phyloP scores from a whole-genome alignment of 2,113 vertebrate genomes.

The Apteryx owenii region DNA sequence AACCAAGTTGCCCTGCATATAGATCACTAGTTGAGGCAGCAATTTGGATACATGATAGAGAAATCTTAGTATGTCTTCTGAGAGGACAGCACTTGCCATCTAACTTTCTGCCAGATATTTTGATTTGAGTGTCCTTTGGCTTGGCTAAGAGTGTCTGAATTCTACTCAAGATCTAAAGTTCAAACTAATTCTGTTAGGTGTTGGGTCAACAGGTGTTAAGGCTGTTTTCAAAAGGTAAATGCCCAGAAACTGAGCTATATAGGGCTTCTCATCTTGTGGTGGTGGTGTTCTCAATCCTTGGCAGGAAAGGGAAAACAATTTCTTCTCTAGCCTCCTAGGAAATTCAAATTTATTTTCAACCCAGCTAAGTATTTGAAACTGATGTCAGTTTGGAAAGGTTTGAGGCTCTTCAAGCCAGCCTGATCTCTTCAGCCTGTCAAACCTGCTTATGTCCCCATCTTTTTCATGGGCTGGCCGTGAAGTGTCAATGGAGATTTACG shows the following conservation, averaged over 20 bases:
- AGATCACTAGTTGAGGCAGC: no score
- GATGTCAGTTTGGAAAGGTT: background rate
- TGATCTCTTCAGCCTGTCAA: accelerated
- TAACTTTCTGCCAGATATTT: no score
- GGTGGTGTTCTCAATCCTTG: background rate
- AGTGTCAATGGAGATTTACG: accelerated
- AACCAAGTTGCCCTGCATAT: background rate
- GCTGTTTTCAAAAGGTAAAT: background rate
- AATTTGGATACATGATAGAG: background rate
- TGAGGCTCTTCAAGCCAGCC: accelerated
- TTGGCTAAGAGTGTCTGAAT: background rate
- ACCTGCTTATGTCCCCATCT: accelerated
- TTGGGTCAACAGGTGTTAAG: accelerated
- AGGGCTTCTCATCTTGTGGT: background rate
- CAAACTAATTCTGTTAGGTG: accelerated
- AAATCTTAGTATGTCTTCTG: background rate
- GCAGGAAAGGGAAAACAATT: accelerated
- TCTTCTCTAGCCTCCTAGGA: accelerated
- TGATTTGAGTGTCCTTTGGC: no score
- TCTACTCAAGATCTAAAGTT: background rate
- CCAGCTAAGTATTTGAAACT: accelerated
- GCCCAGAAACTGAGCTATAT: accelerated
- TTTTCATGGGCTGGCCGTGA: accelerated
- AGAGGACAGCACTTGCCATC: background rate
- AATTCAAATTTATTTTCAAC: accelerated